Percentiles rank a stretch among this genome's conserved stretches.
These are phyloP conservation scores for Troilus luridus DNA, from an alignment of 2,888 invertebrate species.

Conservation along the genomic window DNA sequence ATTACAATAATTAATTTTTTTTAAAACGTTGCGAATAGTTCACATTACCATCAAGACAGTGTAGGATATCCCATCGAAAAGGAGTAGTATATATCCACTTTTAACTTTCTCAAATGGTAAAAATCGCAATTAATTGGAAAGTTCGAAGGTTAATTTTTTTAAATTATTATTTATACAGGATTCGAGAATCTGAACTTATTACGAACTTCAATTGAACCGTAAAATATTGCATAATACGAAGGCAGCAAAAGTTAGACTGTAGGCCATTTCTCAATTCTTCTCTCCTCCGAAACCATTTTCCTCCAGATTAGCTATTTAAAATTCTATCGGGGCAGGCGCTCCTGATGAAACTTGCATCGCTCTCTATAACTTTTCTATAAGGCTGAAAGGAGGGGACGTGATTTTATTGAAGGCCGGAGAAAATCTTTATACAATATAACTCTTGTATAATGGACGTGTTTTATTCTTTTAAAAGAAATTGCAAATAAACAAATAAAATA, in stretches of 20 bases:
- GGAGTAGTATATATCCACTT: too few relatives aligned
- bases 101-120: too few relatives aligned
- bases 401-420: neutral
- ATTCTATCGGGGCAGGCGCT: constrained; percentile 19
- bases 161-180: neutral
- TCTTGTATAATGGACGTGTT: neutral
- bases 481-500: neutral
- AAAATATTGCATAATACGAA: constrained; percentile 13
- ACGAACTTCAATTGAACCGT: constrained; percentile 14
- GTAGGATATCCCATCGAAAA: too few relatives aligned
- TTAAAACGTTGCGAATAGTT: too few relatives aligned
- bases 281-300: constrained; percentile 30
- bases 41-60: too few relatives aligned
- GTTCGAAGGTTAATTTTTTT: neutral
- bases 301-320: constrained; percentile 39
- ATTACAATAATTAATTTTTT: too few relatives aligned
- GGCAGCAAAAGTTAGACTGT: neutral
- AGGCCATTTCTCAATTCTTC: constrained; percentile 29
- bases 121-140: too few relatives aligned
- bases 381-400: neutral
- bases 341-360: constrained; percentile 39
- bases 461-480: neutral
- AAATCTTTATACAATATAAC: neutral
- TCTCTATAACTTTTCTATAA: constrained; percentile 42
- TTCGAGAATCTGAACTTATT: neutral